Percentiles rank a stretch among this genome's conserved stretches.
Conservation (phyloP, 2,888 invertebrate genomes). For the Megamerina dolium region DNA sequence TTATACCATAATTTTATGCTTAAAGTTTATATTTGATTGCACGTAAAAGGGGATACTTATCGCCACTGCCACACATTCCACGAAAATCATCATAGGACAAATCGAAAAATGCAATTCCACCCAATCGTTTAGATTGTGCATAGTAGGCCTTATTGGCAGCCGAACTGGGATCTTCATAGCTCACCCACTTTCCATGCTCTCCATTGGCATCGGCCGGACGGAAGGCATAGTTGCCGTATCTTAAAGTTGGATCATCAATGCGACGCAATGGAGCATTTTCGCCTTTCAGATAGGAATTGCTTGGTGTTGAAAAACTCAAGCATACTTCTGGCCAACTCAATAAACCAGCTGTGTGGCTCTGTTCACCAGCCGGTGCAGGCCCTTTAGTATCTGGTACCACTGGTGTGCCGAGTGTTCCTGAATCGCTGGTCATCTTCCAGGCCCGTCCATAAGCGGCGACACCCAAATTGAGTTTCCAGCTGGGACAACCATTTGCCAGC, state of each 20-base stretch:
- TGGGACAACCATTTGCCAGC: slow-evolving; percentile 55
- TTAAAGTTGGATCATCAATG: slow-evolving; percentile 69
- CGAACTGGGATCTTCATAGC: slow-evolving; percentile 75
- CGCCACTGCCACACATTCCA: slow-evolving; percentile 70
- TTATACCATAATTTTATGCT: too few species aligned
- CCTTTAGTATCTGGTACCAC: slow-evolving; percentile 63
- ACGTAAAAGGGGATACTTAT: slow-evolving; percentile 72
- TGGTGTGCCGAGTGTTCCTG: slow-evolving; percentile 70
- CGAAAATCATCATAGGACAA: slow-evolving; percentile 76
- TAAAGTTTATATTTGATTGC: slow-evolving; percentile 58
- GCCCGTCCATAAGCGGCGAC: slow-evolving; percentile 69
- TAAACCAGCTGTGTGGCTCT: slow-evolving; percentile 63
- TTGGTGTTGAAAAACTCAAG: slow-evolving; percentile 62
- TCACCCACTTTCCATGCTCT: slow-evolving; percentile 71
- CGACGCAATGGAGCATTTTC: slow-evolving; percentile 62
- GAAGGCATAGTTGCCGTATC: slow-evolving; percentile 72
- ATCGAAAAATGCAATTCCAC: slow-evolving; percentile 70
- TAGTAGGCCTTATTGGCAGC: slow-evolving; percentile 72
- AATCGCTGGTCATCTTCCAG: slow-evolving; percentile 72
- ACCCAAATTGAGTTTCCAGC: slow-evolving; percentile 63
- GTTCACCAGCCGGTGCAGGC: slow-evolving; percentile 64
- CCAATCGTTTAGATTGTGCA: slow-evolving; percentile 66
- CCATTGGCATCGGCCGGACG: slow-evolving; percentile 63
- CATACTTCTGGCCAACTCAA: slow-evolving; percentile 76
- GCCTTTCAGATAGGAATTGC: slow-evolving; percentile 55